These are phyloP conservation scores for Oncorhynchus tshawytscha DNA, from an alignment of 2,113 vertebrate genomes.

Conservation along the genomic window DNA sequence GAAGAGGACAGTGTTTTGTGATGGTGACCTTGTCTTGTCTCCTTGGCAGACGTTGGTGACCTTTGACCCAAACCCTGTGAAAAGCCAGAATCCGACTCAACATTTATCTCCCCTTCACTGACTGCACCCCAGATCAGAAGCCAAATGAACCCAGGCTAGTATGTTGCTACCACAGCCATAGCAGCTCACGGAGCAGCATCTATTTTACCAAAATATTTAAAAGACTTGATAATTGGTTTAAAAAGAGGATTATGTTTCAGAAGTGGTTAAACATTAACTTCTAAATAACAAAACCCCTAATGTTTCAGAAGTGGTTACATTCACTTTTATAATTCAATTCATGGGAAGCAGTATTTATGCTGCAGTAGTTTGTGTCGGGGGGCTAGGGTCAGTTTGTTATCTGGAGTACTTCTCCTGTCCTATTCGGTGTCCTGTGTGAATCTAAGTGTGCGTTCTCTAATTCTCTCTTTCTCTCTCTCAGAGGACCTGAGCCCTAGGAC, in stretches of 20 bases:
- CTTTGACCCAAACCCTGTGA: constrained; percentile 40
- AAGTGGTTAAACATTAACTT: no score
- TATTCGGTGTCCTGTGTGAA: no score
- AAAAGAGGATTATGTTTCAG: no score
- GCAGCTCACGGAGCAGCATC: background rate
- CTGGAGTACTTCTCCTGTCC: no score
- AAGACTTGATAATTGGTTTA: no score
- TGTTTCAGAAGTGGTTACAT: background rate
- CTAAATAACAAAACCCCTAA: no score
- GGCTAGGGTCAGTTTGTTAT: no score
- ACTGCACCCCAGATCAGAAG: background rate
- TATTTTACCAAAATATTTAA: background rate
- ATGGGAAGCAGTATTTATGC: background rate
- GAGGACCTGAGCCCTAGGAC: no score
- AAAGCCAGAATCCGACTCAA: background rate
- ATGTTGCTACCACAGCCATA: background rate
- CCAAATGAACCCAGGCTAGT: background rate
- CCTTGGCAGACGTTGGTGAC: constrained; percentile 47
- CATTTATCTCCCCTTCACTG: background rate
- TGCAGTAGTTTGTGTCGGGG: no score
- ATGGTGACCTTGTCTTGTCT: constrained; percentile 46
- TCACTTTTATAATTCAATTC: background rate
- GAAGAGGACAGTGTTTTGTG: background rate
- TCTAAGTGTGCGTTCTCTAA: no score
- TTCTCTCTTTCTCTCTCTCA: no score